Evolutionary conservation across 1,140 invertebrate species (phyloP).

Genomic region (Temnothorax nylanderi): DNA sequence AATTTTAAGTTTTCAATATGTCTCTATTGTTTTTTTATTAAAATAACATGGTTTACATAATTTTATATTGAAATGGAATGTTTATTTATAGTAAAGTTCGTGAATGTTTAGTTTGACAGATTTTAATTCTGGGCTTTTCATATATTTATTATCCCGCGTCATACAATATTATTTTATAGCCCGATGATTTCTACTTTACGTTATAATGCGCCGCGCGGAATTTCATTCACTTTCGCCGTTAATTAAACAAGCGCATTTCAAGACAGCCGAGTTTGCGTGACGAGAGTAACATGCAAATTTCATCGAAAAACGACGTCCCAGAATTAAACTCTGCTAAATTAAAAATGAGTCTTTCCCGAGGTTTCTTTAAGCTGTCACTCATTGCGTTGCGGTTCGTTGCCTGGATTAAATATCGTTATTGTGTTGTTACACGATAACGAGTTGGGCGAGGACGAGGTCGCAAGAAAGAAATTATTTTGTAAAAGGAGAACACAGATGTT

Average conservation of each 20-base stretch:
- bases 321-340: conserved; percentile 3
- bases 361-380: background rate
- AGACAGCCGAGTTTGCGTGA: conserved; percentile 47
- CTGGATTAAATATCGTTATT: conserved; percentile 69
- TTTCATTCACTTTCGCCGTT: conserved; percentile 80
- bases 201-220: conserved; percentile 63
- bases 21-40: background rate
- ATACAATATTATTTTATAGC: conserved; percentile 10
- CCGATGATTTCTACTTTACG: background rate
- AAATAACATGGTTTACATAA: background rate
- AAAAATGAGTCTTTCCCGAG: conserved; percentile 29
- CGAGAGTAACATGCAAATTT: conserved; percentile 47
- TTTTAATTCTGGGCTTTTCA: background rate
- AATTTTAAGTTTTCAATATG: background rate
- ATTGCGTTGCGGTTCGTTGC: conserved; percentile 52
- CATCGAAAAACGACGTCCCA: conserved; percentile 48
- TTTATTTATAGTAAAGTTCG: background rate
- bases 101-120: background rate
- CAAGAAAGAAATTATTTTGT: conserved; percentile 8
- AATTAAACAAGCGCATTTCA: conserved; percentile 71
- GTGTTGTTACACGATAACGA: conserved; percentile 8
- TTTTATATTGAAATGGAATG: background rate
- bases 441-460: background rate
- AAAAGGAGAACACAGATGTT: conserved; percentile 59
- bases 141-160: background rate